These are phyloP conservation scores for Temnothorax nylanderi DNA, from an alignment of 1,140 invertebrate species.

Conservation along the genomic window DNA sequence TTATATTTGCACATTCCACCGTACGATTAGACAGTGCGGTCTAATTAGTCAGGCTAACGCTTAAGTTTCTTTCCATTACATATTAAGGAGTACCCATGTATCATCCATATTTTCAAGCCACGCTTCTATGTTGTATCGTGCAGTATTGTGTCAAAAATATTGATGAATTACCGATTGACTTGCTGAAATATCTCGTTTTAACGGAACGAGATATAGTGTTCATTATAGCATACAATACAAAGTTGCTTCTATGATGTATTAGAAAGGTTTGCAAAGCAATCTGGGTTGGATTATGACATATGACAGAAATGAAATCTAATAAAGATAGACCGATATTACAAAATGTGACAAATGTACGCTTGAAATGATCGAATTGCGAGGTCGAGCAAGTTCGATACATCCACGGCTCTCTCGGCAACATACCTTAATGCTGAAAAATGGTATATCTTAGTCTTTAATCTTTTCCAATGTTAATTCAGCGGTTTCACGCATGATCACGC, in stretches of 20 bases:
- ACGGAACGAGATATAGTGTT: slow-evolving; percentile 12
- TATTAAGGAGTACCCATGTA: slow-evolving; percentile 31
- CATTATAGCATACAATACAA: slow-evolving; percentile 46
- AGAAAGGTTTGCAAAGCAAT: slow-evolving; percentile 52
- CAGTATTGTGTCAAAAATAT: slow-evolving; percentile 43
- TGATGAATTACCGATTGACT: slow-evolving; percentile 33
- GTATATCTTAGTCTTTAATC: slow-evolving; percentile 39
- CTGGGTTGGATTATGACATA: slow-evolving; percentile 36
- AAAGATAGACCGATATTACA: background rate
- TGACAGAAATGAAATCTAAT: background rate
- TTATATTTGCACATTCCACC: slow-evolving; percentile 32
- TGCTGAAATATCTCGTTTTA: slow-evolving; percentile 18
- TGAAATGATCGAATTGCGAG: background rate
- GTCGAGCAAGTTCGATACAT: slow-evolving; percentile 48
- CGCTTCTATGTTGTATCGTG: slow-evolving; percentile 52
- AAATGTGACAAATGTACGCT: background rate
- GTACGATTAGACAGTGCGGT: slow-evolving; percentile 32
- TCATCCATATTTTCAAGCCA: slow-evolving; percentile 35
- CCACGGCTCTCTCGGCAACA: slow-evolving; percentile 8
- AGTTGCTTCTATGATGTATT: slow-evolving; percentile 46
- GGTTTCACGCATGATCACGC: slow-evolving; percentile 1
- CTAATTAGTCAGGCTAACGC: slow-evolving; percentile 31
- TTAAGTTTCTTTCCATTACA: slow-evolving; percentile 28
- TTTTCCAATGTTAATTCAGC: slow-evolving; percentile 8
- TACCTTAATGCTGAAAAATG: slow-evolving; percentile 29